phyloP scores from a whole-genome alignment of 2,113 vertebrate genomes.

The Campylorhamphus procurvoides region DNA sequence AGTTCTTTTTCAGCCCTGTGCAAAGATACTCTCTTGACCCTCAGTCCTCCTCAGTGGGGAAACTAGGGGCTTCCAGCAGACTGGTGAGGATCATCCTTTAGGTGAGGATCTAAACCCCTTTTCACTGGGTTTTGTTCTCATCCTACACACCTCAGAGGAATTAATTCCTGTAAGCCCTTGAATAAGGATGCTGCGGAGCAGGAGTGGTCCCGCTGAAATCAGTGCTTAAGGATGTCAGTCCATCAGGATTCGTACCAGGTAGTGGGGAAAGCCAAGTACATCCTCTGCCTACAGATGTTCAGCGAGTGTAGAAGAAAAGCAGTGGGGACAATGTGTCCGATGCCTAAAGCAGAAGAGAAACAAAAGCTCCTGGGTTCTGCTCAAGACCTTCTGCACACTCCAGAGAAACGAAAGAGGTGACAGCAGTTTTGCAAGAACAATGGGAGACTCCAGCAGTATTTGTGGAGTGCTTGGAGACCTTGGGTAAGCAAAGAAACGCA shows the following conservation, averaged over 20 bases:
- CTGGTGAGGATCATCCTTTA: too few relatives aligned
- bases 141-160: background rate
- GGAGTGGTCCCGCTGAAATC: background rate
- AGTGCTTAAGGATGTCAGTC: background rate
- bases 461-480: background rate
- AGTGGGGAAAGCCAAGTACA: background rate
- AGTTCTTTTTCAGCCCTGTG: background rate
- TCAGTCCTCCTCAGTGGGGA: background rate
- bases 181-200: background rate
- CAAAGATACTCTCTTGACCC: background rate
- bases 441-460: background rate
- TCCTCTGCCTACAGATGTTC: background rate
- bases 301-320: background rate
- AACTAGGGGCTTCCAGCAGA: background rate
- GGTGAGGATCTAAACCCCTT: background rate
- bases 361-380: background rate
- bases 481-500: background rate
- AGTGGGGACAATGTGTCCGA: background rate
- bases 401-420: background rate
- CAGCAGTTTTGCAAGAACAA: background rate
- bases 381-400: background rate
- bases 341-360: background rate
- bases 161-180: background rate
- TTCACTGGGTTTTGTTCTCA: background rate
- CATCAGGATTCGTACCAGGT: fast-evolving